A percentile compares a stretch with the other conserved stretches of the same genome.
Evolutionary conservation across 2,113 vertebrate species (phyloP).

Genomic region (Synodontis membranacea): DNA sequence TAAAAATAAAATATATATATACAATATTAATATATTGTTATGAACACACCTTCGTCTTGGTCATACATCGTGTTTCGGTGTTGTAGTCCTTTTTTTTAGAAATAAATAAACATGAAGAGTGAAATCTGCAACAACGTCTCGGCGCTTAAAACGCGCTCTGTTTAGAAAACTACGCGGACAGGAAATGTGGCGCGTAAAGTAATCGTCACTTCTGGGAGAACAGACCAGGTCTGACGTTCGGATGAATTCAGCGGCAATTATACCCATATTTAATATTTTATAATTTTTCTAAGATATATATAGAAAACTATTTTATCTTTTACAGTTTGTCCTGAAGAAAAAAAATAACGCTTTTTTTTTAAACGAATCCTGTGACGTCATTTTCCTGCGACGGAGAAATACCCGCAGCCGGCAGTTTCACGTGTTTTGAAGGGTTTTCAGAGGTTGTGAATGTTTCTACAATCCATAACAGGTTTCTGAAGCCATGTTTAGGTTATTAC

Average conservation of each 20-base stretch:
- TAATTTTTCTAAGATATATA: neutral
- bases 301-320: neutral
- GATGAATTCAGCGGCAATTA: neutral
- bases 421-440: slow-evolving; percentile 20
- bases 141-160: slow-evolving; percentile 16
- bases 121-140: neutral
- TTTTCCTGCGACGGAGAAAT: slow-evolving; percentile 9
- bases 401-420: neutral
- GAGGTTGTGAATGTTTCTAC: neutral
- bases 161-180: neutral
- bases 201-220: slow-evolving; percentile 42
- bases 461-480: neutral
- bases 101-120: neutral
- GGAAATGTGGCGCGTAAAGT: neutral
- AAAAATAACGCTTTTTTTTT: too few species aligned
- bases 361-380: slow-evolving; percentile 9
- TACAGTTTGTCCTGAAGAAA: neutral
- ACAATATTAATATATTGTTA: neutral
- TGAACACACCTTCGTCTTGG: slow-evolving; percentile 75
- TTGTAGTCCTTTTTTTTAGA: neutral
- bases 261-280: neutral
- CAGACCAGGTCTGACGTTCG: neutral
- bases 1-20: too few species aligned
- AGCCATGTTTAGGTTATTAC: slow-evolving; percentile 57
- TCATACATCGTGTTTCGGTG: slow-evolving; percentile 69